phyloP scores from a whole-genome alignment of 35 echinoderm and acorn worm genomes.

The Chiridota heheva region DNA sequence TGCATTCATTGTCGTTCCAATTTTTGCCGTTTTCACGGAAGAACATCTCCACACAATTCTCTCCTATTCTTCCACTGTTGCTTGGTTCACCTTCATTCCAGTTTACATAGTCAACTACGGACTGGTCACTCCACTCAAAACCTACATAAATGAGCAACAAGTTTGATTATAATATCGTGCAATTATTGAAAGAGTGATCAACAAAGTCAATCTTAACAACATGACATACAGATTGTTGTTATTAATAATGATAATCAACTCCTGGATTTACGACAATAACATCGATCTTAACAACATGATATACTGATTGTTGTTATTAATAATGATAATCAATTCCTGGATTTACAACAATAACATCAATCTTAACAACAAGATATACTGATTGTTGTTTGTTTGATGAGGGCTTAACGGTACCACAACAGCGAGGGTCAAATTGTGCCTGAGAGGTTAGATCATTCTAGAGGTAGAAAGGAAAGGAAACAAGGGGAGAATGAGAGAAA shows the following conservation, averaged over 20 bases:
- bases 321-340: too few species aligned
- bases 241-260: neutral
- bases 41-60: slow-evolving; percentile 80
- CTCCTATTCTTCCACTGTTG: slow-evolving; percentile 25
- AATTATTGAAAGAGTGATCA: neutral
- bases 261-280: too few species aligned
- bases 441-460: too few species aligned
- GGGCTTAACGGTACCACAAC: too few species aligned
- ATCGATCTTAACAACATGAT: too few species aligned
- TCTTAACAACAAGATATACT: too few species aligned
- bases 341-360: too few species aligned
- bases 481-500: too few species aligned
- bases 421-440: too few species aligned
- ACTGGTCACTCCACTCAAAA: slow-evolving; percentile 77
- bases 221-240: neutral
- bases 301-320: too few species aligned
- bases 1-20: slow-evolving; percentile 65
- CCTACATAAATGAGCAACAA: neutral
- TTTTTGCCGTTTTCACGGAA: slow-evolving; percentile 34
- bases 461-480: too few species aligned
- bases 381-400: too few species aligned
- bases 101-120: slow-evolving; percentile 51
- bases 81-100: slow-evolving; percentile 80
- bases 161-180: neutral
- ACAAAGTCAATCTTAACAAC: neutral